These are phyloP conservation scores for Anniella stebbinsi DNA, from an alignment of 2,797 vertebrate species.

Conservation along the genomic window DNA sequence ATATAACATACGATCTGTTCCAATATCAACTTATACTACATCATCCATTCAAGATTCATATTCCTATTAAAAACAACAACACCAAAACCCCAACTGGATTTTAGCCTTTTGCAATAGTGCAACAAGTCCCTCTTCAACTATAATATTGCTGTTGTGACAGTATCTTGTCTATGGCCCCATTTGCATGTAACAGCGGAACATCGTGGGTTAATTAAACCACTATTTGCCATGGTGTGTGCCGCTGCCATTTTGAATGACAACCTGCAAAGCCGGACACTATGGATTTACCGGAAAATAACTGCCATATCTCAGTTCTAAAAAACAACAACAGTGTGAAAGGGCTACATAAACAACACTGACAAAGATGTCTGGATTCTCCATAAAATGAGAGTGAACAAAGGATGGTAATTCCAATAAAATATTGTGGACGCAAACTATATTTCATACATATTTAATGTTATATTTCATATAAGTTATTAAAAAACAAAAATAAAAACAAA, in stretches of 20 bases:
- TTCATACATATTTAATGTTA: too few species aligned
- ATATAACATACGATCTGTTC: background rate
- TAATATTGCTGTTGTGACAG: background rate
- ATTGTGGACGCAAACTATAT: background rate
- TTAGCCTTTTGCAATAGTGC: background rate
- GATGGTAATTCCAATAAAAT: background rate
- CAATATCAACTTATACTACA: background rate
- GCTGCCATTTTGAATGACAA: too few species aligned
- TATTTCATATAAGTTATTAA: background rate
- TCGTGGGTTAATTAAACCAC: too few species aligned
- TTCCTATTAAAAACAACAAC: background rate
- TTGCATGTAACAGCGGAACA: too few species aligned
- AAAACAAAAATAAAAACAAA: background rate
- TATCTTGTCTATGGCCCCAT: background rate
- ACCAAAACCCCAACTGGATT: background rate
- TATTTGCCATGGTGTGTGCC: too few species aligned
- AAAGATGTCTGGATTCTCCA: background rate
- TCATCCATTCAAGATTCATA: background rate
- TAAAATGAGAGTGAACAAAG: background rate
- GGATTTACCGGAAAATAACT: background rate
- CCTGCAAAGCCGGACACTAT: too few species aligned
- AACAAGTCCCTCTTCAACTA: background rate
- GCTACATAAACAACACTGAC: background rate
- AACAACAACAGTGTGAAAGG: background rate
- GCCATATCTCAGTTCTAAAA: background rate